phyloP scores from a whole-genome alignment of 2,797 vertebrate genomes.

The Pseudocheirus occidentalis region DNA sequence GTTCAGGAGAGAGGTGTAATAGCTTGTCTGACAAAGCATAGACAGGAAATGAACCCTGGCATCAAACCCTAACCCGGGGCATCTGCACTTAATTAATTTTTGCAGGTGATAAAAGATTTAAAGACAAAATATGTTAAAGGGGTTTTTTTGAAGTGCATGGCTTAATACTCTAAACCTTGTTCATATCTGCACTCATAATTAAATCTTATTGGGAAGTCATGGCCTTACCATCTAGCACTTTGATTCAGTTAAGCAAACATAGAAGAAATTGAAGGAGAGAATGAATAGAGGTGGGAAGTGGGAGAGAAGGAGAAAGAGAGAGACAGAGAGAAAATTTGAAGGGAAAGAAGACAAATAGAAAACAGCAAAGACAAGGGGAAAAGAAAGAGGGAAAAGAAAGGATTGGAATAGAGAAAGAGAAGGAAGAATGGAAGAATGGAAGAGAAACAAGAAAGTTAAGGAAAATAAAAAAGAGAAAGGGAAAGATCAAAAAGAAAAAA shows the following conservation, averaged over 20 bases:
- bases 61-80: constrained; percentile 95
- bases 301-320: neutral
- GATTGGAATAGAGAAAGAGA: neutral
- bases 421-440: neutral
- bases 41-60: constrained; percentile 99
- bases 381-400: neutral
- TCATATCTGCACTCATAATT: constrained; percentile 87
- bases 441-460: neutral
- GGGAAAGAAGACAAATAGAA: neutral
- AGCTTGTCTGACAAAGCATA: constrained; percentile 97
- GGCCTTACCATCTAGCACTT: constrained; percentile 82
- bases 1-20: constrained; percentile 96
- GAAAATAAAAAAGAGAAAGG: neutral
- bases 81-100: constrained; percentile 99
- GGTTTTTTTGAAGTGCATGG: constrained; percentile 84
- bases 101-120: constrained; percentile 99
- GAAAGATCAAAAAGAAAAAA: neutral
- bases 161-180: constrained; percentile 87
- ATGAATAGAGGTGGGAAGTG: constrained; percentile 57
- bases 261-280: constrained; percentile 75
- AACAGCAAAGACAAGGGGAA: neutral
- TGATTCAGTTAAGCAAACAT: constrained; percentile 73
- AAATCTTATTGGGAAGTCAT: constrained; percentile 86
- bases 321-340: neutral
- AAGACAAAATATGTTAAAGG: constrained; percentile 90